A percentile compares a stretch with the other conserved stretches of the same genome.
Conservation (phyloP, 2,113 vertebrate genomes). For the Campylomormyrus numenius region DNA sequence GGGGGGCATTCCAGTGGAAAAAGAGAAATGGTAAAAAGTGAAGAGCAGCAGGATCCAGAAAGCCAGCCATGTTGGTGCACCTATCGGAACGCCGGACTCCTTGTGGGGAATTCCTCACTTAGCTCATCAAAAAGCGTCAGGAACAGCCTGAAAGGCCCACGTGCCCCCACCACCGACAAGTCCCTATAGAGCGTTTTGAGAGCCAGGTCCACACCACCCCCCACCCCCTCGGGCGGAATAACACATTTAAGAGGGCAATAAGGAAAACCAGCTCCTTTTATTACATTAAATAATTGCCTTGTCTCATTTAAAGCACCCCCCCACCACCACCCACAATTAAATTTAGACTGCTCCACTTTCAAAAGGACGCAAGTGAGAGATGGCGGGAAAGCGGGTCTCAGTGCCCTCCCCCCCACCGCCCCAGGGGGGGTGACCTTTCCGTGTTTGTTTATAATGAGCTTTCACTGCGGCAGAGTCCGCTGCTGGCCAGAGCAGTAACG, state of each 20-base stretch:
- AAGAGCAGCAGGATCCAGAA: background rate
- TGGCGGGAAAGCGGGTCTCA: background rate
- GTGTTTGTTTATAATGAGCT: constrained; percentile 3
- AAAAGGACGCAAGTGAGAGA: background rate
- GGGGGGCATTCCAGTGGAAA: background rate
- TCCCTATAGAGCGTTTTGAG: too few species aligned
- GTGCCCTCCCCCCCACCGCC: background rate
- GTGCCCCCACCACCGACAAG: background rate
- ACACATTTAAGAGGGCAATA: constrained; percentile 16
- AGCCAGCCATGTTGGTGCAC: background rate
- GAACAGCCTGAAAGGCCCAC: background rate
- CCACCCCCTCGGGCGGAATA: background rate
- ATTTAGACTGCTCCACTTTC: constrained; percentile 14
- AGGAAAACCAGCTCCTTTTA: background rate
- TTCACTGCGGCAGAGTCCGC: background rate
- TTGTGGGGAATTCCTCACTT: background rate
- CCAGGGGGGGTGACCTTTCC: background rate
- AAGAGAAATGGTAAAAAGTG: background rate
- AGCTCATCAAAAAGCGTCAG: background rate
- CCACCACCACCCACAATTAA: background rate
- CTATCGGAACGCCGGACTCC: background rate
- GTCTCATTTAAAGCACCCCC: background rate
- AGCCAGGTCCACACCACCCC: background rate
- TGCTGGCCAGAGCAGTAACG: background rate
- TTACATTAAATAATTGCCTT: constrained; percentile 16